phyloP scores from a whole-genome alignment of 2,113 vertebrate genomes.

The Nibea coibor region DNA sequence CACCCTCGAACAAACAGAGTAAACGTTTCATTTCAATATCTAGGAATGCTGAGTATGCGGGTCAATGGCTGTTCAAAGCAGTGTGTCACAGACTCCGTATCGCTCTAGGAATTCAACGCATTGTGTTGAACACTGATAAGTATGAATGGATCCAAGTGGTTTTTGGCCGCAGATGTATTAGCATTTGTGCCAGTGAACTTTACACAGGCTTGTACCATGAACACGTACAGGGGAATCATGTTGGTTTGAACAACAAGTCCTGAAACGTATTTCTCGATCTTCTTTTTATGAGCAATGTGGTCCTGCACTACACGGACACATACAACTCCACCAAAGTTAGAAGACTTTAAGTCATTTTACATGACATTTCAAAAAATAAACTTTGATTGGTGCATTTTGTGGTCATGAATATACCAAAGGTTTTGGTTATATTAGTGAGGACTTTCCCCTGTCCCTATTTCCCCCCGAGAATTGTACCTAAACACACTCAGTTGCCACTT shows the following conservation, averaged over 20 bases:
- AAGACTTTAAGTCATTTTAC: background rate
- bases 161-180: background rate
- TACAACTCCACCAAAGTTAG: background rate
- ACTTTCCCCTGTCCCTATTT: background rate
- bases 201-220: background rate
- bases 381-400: background rate
- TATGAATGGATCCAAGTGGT: slow-evolving; percentile 11
- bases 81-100: slow-evolving; percentile 17
- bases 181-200: background rate
- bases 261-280: background rate
- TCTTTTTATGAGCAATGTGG: background rate
- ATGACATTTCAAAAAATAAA: background rate
- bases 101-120: slow-evolving; percentile 21
- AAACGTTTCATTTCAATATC: slow-evolving; percentile 67
- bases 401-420: background rate
- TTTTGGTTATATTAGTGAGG: background rate
- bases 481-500: background rate
- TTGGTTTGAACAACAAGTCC: background rate
- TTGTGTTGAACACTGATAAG: slow-evolving; percentile 23
- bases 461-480: background rate
- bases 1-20: slow-evolving; percentile 61
- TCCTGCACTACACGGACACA: background rate
- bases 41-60: slow-evolving; percentile 58
- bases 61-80: slow-evolving; percentile 55
- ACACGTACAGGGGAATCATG: background rate